phyloP scores from a whole-genome alignment of 2,797 vertebrate genomes.

The Smutsia gigantea region DNA sequence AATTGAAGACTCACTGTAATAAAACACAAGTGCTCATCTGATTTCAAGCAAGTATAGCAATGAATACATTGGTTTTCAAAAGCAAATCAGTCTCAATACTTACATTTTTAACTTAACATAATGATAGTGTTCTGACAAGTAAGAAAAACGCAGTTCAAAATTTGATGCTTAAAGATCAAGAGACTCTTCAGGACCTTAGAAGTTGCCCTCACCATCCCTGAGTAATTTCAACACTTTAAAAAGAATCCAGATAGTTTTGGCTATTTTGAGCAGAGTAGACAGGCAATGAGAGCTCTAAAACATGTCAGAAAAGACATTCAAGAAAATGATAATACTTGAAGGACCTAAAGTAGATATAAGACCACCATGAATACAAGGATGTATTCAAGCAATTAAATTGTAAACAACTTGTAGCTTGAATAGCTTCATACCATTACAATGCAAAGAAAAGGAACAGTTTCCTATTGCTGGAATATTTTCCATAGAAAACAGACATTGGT shows the following conservation, averaged over 20 bases:
- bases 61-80: conserved; percentile 51
- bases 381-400: conserved; percentile 39
- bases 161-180: conserved; percentile 61
- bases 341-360: conserved; percentile 58
- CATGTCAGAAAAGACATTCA: conserved; percentile 47
- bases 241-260: conserved; percentile 37
- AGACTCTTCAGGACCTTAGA: conserved; percentile 51
- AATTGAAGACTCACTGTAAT: conserved; percentile 42
- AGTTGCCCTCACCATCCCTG: conserved; percentile 35
- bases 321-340: conserved; percentile 42
- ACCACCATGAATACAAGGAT: conserved; percentile 53
- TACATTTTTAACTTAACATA: conserved; percentile 55
- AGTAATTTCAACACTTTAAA: conserved; percentile 58
- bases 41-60: conserved; percentile 47
- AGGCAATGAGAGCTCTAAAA: conserved; percentile 59
- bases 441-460: conserved; percentile 63
- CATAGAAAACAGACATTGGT: conserved; percentile 64
- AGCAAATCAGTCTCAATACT: conserved; percentile 2
- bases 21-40: conserved; percentile 54
- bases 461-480: conserved; percentile 49
- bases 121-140: conserved; percentile 46
- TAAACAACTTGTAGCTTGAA: conserved; percentile 53
- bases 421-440: conserved; percentile 52
- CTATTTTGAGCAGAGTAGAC: conserved; percentile 54
- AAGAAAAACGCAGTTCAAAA: conserved; percentile 61